Conservation (phyloP, 2,113 vertebrate genomes). For the Australoheros scitulus region DNA sequence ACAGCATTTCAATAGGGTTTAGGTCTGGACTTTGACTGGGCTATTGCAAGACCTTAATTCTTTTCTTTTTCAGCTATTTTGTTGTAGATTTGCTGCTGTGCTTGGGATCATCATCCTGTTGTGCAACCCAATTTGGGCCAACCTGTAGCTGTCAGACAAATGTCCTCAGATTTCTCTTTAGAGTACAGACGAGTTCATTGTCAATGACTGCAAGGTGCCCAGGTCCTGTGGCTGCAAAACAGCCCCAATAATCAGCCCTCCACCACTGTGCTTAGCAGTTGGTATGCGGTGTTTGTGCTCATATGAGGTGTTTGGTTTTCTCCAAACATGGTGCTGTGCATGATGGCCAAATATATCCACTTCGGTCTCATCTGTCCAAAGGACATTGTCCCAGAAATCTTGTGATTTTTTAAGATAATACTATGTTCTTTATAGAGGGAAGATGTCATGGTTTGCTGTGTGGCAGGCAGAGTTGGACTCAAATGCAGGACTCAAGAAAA, state of each 20-base stretch:
- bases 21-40: not conserved
- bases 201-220: not conserved
- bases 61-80: not conserved
- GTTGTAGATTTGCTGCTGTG: not conserved
- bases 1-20: not conserved
- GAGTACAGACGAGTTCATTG: fast-evolving
- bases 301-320: too few species aligned
- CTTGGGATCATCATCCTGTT: not conserved
- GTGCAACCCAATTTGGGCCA: not conserved
- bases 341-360: too few species aligned
- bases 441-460: too few species aligned
- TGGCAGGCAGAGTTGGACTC: too few species aligned
- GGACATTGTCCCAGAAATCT: not conserved
- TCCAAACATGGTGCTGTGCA: too few species aligned
- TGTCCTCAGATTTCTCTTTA: not conserved
- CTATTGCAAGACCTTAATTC: not conserved
- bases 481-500: too few species aligned
- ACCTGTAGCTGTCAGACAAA: not conserved
- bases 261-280: not conserved
- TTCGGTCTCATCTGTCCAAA: too few species aligned
- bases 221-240: not conserved
- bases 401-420: not conserved
- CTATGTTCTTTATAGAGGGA: not conserved
- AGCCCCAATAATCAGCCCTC: not conserved
- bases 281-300: fast-evolving